Conservation (phyloP, 2,113 vertebrate species). For the Lagopus leucura region DNA sequence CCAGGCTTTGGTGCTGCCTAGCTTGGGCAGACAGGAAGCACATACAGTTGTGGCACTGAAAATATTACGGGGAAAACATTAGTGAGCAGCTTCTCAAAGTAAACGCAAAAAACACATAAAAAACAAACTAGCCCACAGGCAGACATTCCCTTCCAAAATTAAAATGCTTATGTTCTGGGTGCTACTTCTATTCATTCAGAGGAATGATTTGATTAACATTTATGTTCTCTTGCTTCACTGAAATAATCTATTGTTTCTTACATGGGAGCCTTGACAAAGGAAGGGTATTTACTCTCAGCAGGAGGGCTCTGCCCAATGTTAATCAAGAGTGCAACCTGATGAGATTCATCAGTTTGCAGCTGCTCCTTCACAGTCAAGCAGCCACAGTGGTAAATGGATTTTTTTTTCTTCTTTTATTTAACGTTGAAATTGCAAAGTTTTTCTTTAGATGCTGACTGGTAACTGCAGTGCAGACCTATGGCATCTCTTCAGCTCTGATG, state of each 20-base stretch:
- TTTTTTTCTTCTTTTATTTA: background rate
- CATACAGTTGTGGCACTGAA: background rate
- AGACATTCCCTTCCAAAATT: conserved; percentile 1
- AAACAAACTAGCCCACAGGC: background rate
- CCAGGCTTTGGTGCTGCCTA: background rate
- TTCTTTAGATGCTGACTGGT: background rate
- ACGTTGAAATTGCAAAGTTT: background rate
- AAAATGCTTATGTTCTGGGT: conserved; percentile 54
- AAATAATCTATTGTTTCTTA: conserved; percentile 44
- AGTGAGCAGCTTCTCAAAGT: background rate
- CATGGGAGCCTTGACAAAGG: conserved; percentile 40
- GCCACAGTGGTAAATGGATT: background rate
- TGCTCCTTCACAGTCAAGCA: conserved; percentile 66
- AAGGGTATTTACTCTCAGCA: conserved; percentile 43
- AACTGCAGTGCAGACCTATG: background rate
- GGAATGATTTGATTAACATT: conserved; percentile 33
- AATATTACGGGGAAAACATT: background rate
- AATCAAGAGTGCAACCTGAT: background rate
- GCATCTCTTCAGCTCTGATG: background rate
- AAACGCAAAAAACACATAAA: background rate
- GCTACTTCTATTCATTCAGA: background rate
- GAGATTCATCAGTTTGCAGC: conserved; percentile 58
- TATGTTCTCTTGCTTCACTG: conserved; percentile 24
- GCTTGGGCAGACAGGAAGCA: background rate
- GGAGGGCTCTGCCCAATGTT: background rate